A percentile compares a stretch with the other conserved stretches of the same genome.
phyloP scores from a whole-genome alignment of 2,888 invertebrate species.

The Tribolium freemani region DNA sequence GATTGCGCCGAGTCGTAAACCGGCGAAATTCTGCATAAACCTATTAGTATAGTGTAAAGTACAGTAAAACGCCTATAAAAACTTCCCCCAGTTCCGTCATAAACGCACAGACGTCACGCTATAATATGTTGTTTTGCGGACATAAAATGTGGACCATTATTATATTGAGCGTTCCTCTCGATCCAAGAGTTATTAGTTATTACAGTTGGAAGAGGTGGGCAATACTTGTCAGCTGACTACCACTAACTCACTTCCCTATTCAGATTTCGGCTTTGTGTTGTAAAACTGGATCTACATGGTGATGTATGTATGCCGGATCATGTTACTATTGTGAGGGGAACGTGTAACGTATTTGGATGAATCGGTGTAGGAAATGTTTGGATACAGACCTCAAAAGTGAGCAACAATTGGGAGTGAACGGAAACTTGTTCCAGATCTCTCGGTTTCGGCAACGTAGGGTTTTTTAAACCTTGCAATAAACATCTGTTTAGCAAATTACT shows the following conservation, averaged over 20 bases:
- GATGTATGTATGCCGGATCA: slow-evolving; percentile 21
- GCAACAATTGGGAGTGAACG: not conserved
- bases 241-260: slow-evolving; percentile 22
- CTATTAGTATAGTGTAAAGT: slow-evolving; percentile 32
- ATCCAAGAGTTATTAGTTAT: not conserved
- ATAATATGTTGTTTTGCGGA: slow-evolving; percentile 1
- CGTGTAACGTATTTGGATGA: slow-evolving; percentile 24
- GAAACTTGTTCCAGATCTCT: too few species aligned
- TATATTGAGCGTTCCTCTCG: not conserved
- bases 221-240: not conserved
- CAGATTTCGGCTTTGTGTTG: slow-evolving; percentile 29
- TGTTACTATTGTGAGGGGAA: slow-evolving; percentile 24
- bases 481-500: too few species aligned
- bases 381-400: not conserved
- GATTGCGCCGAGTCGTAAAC: not conserved
- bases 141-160: slow-evolving; percentile 17
- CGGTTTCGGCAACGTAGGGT: too few species aligned
- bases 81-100: slow-evolving; percentile 22
- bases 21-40: slow-evolving; percentile 27
- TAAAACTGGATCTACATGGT: slow-evolving; percentile 34
- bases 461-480: too few species aligned
- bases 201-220: slow-evolving; percentile 10
- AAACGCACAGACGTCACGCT: slow-evolving; percentile 24
- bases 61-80: slow-evolving; percentile 33
- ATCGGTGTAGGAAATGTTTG: not conserved